phyloP scores from a whole-genome alignment of 2,113 vertebrate species.

The Scalopus aquaticus region DNA sequence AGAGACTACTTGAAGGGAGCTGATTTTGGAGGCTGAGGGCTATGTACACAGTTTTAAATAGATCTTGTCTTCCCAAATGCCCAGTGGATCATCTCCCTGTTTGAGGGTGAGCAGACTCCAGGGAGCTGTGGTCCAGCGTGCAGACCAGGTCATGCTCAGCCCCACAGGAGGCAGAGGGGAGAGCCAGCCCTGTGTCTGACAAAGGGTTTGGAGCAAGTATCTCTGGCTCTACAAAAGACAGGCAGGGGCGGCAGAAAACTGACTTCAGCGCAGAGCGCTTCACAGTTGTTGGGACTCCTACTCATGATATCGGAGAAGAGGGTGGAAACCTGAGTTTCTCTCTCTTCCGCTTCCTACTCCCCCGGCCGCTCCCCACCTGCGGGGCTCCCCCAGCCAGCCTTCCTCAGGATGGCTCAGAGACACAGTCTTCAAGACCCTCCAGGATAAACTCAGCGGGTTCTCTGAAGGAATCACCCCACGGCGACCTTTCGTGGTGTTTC shows the following conservation, averaged over 20 bases:
- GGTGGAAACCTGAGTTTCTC: neutral
- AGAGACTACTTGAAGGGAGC: neutral
- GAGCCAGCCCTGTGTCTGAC: neutral
- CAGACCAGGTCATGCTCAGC: neutral
- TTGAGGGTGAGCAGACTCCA: neutral
- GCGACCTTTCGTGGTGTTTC: neutral
- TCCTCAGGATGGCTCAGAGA: neutral
- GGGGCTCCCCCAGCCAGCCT: neutral
- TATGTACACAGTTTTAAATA: neutral
- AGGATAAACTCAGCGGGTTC: neutral
- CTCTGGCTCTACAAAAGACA: neutral
- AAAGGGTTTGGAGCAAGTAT: neutral
- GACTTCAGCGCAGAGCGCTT: neutral
- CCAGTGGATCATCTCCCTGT: neutral
- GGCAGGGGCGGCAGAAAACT: neutral
- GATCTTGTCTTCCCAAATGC: neutral
- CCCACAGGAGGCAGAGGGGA: neutral
- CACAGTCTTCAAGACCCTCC: neutral
- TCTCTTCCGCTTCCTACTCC: neutral
- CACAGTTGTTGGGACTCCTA: neutral
- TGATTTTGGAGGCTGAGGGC: neutral
- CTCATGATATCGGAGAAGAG: neutral
- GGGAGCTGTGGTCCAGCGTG: neutral
- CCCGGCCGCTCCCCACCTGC: rapidly evolving
- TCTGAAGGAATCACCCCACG: neutral